Conservation (phyloP, 2,888 invertebrate species). For the Amaurobius ferox region DNA sequence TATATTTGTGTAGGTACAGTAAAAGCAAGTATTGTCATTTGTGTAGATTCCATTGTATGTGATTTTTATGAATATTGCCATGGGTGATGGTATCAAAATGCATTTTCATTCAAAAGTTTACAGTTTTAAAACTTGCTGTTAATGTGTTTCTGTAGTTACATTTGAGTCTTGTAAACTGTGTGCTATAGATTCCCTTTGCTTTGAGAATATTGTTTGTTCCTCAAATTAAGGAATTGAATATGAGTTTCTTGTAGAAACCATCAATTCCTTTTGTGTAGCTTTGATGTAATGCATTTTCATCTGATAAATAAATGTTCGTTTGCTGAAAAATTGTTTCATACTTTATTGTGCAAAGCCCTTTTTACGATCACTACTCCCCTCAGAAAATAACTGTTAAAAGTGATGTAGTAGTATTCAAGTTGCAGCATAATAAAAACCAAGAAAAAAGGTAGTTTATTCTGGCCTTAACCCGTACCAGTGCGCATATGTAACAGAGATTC, state of each 20-base stretch:
- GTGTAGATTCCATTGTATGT: conserved; percentile 60
- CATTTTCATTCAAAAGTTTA: conserved; percentile 36
- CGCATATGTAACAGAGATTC: too few species aligned
- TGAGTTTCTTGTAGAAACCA: conserved; percentile 34
- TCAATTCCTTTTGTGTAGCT: conserved; percentile 47
- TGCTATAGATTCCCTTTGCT: conserved; percentile 35
- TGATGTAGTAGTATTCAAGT: too few species aligned
- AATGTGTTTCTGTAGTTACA: conserved; percentile 55
- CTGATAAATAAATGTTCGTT: conserved; percentile 65
- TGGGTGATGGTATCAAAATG: conserved; percentile 48
- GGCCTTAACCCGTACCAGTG: too few species aligned
- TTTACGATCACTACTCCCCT: too few species aligned
- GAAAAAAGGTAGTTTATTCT: too few species aligned
- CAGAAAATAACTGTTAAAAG: too few species aligned
- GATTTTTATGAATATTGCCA: conserved; percentile 50
- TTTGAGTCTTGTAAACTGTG: conserved; percentile 56
- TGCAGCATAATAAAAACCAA: too few species aligned
- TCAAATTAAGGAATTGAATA: conserved; percentile 2
- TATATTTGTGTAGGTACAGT: conserved; percentile 58
- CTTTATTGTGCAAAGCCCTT: too few species aligned
- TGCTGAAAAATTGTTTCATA: too few species aligned
- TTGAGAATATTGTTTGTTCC: conserved; percentile 29
- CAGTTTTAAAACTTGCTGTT: conserved; percentile 38
- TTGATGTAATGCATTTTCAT: conserved; percentile 54
- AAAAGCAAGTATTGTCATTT: conserved; percentile 56